Conservation (phyloP, 2,113 vertebrate species). For the Lagenorhynchus albirostris region DNA sequence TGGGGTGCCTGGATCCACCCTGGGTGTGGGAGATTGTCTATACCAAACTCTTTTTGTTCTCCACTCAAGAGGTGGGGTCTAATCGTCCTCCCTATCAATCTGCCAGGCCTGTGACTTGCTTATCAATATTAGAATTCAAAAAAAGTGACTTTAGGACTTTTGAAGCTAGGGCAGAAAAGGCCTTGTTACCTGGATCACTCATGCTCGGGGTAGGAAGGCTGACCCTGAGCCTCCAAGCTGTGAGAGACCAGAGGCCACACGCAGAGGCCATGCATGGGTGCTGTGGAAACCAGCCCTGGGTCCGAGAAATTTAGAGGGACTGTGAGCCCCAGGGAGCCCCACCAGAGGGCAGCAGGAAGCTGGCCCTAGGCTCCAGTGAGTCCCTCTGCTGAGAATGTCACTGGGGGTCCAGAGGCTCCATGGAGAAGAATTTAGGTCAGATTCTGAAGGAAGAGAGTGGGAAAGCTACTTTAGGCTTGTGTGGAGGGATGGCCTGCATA, state of each 20-base stretch:
- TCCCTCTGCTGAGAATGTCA: neutral
- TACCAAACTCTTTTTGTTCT: neutral
- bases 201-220: neutral
- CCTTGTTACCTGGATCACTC: neutral
- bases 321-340: neutral
- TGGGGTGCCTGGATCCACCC: neutral
- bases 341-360: constrained; percentile 43
- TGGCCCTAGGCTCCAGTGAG: neutral
- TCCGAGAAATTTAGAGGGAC: neutral
- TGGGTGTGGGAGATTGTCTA: neutral
- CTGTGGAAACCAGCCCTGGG: neutral
- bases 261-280: neutral
- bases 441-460: neutral
- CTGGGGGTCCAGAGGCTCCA: too few species aligned
- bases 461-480: neutral
- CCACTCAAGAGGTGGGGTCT: neutral
- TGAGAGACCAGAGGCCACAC: neutral
- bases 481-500: neutral
- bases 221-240: neutral
- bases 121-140: neutral
- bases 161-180: neutral
- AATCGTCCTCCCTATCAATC: neutral
- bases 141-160: neutral
- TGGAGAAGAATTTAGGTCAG: neutral
- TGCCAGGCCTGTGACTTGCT: neutral